Evolutionary conservation across 2,113 vertebrate genomes (phyloP).

Genomic region (Hylia prasina): DNA sequence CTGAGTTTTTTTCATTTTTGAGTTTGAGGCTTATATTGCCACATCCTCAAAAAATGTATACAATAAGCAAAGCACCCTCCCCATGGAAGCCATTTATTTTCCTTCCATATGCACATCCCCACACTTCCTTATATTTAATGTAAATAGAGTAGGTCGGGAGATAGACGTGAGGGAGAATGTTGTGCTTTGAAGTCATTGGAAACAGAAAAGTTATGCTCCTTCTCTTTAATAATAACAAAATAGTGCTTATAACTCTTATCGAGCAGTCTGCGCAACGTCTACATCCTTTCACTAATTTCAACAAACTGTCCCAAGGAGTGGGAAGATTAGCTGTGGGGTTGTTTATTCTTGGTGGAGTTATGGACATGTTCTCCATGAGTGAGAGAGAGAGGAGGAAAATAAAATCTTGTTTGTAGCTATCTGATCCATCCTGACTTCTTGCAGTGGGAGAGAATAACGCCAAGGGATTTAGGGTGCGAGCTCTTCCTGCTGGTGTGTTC

Average conservation of each 20-base stretch:
- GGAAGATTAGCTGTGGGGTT: constrained; percentile 71
- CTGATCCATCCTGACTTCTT: background rate
- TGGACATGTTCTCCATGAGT: constrained; percentile 36
- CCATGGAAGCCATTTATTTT: background rate
- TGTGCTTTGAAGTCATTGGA: constrained; percentile 58
- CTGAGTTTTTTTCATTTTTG: background rate
- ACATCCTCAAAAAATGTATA: background rate
- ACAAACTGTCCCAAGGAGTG: constrained; percentile 67
- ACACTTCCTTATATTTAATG: background rate
- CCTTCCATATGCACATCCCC: background rate
- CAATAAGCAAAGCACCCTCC: background rate
- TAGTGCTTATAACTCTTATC: constrained; percentile 72
- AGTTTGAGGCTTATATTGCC: background rate
- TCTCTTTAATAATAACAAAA: constrained; percentile 73
- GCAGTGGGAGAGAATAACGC: background rate
- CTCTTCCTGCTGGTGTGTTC: background rate
- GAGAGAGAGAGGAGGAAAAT: constrained; percentile 46
- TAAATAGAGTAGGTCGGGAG: constrained; percentile 25
- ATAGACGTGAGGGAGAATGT: constrained; percentile 10
- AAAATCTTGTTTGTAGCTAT: constrained; percentile 30
- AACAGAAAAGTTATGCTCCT: constrained; percentile 54
- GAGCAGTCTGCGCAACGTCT: constrained; percentile 54
- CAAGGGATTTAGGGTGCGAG: background rate
- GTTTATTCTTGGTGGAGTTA: constrained; percentile 69
- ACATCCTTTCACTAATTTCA: constrained; percentile 77